Conservation (phyloP, 37 sponge, comb jelly and placozoan genomes). For the Beroe forskalii region DNA sequence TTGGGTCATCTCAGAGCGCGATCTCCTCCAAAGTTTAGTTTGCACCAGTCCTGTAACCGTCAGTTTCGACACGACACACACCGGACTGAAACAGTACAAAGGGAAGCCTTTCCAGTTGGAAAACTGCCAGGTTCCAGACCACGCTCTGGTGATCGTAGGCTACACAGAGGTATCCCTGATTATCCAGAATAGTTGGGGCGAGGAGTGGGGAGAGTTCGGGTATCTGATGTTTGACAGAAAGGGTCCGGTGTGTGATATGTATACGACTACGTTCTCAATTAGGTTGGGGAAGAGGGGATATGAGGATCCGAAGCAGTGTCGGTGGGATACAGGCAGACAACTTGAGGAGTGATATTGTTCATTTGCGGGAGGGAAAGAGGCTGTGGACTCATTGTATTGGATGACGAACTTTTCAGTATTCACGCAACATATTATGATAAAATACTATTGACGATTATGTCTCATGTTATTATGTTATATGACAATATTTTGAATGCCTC, state of each 20-base stretch:
- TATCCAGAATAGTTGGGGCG: not conserved
- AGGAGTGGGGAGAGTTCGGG: not conserved
- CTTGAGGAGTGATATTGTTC: too few relatives aligned
- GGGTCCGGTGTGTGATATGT: not conserved
- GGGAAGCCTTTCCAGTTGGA: not conserved
- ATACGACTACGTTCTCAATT: not conserved
- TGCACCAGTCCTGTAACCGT: not conserved
- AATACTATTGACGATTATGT: too few relatives aligned
- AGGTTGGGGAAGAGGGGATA: not conserved
- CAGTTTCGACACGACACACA: not conserved
- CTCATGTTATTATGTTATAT: too few relatives aligned
- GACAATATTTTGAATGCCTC: too few relatives aligned
- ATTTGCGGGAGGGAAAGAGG: too few relatives aligned
- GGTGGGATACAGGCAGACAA: too few relatives aligned
- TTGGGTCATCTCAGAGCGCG: not conserved
- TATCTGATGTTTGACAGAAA: not conserved
- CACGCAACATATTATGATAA: too few relatives aligned
- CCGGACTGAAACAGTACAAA: not conserved
- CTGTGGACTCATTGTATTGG: too few relatives aligned
- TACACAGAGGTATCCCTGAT: not conserved
- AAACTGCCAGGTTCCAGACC: not conserved
- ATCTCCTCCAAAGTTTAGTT: not conserved
- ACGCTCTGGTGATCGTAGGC: not conserved
- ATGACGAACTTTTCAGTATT: too few relatives aligned
- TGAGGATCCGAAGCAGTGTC: not conserved